Evolutionary conservation across 1,140 invertebrate species (phyloP).

Genomic region (Euglossa dilemma): DNA sequence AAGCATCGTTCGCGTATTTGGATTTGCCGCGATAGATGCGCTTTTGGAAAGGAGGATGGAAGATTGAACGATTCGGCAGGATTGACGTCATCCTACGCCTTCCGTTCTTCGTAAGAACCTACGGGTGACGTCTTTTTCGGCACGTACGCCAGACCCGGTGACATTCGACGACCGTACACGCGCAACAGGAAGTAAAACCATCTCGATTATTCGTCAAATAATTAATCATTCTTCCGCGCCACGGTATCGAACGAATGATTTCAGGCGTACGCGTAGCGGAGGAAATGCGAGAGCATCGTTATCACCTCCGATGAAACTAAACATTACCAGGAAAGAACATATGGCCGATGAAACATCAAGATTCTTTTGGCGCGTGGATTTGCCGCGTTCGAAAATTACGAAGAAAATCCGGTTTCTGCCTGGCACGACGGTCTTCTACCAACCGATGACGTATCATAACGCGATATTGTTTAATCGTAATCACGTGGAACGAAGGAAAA

Average conservation of each 20-base stretch:
- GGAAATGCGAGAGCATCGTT: background rate
- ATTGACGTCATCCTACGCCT: slow-evolving; percentile 26
- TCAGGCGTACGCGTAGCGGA: background rate
- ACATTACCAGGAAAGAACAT: background rate
- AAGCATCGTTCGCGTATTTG: background rate
- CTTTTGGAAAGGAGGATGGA: background rate
- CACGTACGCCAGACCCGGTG: slow-evolving; percentile 39
- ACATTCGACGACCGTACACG: background rate
- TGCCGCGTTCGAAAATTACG: too few species aligned
- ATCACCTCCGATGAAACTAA: background rate
- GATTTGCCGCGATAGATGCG: background rate
- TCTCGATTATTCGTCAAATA: too few species aligned
- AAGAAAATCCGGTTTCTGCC: background rate
- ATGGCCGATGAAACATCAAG: slow-evolving; percentile 24
- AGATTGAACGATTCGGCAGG: background rate
- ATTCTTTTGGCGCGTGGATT: background rate
- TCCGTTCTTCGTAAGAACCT: slow-evolving; percentile 15
- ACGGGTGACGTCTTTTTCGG: slow-evolving; percentile 16
- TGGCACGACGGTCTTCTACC: background rate
- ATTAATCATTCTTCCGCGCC: too few species aligned
- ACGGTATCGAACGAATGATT: background rate
- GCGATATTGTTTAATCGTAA: background rate
- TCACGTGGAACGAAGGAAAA: too few species aligned
- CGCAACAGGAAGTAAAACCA: background rate
- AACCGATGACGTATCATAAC: too few species aligned